phyloP scores from a whole-genome alignment of 2,113 vertebrate genomes.

The Chloroceryle aenea region DNA sequence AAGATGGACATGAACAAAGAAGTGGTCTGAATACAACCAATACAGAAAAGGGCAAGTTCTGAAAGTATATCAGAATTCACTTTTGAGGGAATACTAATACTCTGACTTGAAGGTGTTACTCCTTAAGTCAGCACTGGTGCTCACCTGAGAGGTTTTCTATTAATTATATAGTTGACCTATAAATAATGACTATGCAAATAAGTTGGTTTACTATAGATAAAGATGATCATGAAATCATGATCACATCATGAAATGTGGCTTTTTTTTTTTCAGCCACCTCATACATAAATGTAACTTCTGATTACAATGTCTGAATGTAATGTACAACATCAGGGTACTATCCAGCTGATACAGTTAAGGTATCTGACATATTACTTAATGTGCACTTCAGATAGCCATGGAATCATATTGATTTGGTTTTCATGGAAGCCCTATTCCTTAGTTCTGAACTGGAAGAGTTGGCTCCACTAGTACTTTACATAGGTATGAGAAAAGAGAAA shows the following conservation, averaged over 20 bases:
- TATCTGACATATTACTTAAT: neutral
- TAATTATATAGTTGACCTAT: neutral
- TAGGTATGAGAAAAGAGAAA: neutral
- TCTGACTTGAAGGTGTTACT: constrained; percentile 4
- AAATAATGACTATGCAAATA: constrained; percentile 17
- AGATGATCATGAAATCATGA: neutral
- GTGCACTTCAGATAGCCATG: neutral
- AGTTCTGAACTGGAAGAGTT: neutral
- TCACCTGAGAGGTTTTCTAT: constrained; percentile 17
- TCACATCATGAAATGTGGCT: neutral
- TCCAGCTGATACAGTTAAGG: neutral
- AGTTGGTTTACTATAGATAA: neutral
- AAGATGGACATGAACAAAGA: neutral
- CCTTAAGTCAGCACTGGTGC: constrained; percentile 39
- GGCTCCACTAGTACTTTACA: neutral
- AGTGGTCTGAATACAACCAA: neutral
- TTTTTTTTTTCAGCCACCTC: neutral
- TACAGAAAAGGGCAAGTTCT: neutral
- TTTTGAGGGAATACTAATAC: constrained; percentile 48
- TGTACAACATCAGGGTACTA: neutral
- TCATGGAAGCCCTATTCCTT: neutral
- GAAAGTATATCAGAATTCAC: neutral
- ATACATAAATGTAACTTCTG: neutral
- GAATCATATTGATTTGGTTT: neutral
- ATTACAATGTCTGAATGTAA: neutral